Evolutionary conservation across 1,140 invertebrate genomes (phyloP).

Genomic region (Bombus affinis): DNA sequence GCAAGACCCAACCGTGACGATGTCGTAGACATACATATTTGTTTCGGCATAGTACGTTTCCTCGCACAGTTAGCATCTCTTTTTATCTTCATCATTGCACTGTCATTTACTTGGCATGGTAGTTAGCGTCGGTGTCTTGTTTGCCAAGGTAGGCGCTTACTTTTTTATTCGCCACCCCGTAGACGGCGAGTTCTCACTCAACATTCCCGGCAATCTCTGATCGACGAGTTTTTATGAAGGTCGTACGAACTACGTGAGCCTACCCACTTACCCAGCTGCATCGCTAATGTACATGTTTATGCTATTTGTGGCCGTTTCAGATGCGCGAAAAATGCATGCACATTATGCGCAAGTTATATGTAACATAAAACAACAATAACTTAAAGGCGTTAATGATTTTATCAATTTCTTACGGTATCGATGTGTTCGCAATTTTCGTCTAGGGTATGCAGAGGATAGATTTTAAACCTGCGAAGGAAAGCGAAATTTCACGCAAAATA

Average conservation of each 20-base stretch:
- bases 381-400: not conserved
- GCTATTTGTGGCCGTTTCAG: constrained; percentile 58
- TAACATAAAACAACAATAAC: not conserved
- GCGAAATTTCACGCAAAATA: not conserved
- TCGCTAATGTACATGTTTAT: constrained; percentile 57
- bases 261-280: constrained; percentile 62
- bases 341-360: not conserved
- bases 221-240: constrained; percentile 77
- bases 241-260: constrained; percentile 64
- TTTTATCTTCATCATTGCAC: constrained; percentile 10
- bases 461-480: not conserved
- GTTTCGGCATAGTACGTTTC: not conserved
- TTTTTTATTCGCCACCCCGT: constrained; percentile 67
- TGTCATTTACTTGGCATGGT: constrained; percentile 30
- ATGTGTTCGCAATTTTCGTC: not conserved
- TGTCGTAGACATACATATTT: constrained; percentile 2
- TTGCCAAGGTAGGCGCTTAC: constrained; percentile 32
- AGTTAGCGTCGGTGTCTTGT: constrained; percentile 28
- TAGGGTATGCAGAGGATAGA: not conserved
- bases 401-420: not conserved
- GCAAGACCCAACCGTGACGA: not conserved
- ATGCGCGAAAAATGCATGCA: constrained; percentile 1
- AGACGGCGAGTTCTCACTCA: constrained; percentile 69
- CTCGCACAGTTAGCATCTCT: not conserved
- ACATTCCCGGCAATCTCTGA: constrained; percentile 73